Base-by-base conservation (phyloP, 2,888 invertebrate species). In the Hypomecis atomaria region DNA sequence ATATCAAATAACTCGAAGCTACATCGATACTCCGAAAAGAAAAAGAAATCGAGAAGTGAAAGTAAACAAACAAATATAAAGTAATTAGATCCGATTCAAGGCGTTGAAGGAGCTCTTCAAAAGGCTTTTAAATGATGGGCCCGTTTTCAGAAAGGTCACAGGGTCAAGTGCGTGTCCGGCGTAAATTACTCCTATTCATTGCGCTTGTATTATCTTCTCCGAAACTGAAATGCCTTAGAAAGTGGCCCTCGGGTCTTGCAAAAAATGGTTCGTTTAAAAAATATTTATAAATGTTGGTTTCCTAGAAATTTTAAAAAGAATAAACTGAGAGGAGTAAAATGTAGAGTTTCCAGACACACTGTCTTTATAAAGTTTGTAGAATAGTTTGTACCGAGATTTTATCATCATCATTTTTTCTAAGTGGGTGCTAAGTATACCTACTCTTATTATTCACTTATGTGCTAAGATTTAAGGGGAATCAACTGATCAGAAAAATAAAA, bases 31-130 rank as follows among this genome's bases (percentile, higher is more conserved):
- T 45, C 8, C 9, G 0, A 50, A 36, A 53, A 23, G 44, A 50
- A 44, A 59, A 59, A 56, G 11, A 65, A 55, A 55, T 40, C 11
- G 40, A 63, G 54, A 59, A 52, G 34, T 49, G 36, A 33, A 53
- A 58, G 58, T 50, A 59, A 64, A 65, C 43, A 65, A 65, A 57
- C 60, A 65, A 57, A 43, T 43, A 13, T 37, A 48, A 60, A 59
- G 65, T 57, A 65, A 65, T 65, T 65, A 60, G 65, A 60, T 65
- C n/a, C 34, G 33, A 57, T 57, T 57, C 56, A 47, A 55, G 48
- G 56, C 60, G 56, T 53, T 48, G 60, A 53, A 55, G 55, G 55
- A 38, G 44, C 58, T 58, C 58, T 45, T 59, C 47, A 60, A 56
- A 59, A 47, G 59, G 50, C 55, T 64, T 56, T 53, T 47, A 63